Conservation (phyloP, 2,113 vertebrate species). For the Chrysemys picta region DNA sequence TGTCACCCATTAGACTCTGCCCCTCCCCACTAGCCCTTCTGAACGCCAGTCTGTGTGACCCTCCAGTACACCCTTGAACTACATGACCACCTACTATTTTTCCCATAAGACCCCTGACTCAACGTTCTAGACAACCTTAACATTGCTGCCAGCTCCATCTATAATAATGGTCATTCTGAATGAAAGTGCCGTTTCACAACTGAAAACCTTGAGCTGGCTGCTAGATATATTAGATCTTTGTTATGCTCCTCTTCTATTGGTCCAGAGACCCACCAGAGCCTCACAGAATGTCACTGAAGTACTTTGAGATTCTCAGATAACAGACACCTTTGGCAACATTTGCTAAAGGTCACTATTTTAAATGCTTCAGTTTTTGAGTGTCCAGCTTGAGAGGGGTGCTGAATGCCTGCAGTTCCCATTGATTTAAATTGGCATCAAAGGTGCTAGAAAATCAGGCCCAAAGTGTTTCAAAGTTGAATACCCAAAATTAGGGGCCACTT, state of each 20-base stretch:
- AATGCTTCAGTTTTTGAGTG: constrained; percentile 17
- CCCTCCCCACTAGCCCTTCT: too few species aligned
- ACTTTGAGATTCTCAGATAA: not conserved
- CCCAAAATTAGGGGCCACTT: constrained; percentile 40
- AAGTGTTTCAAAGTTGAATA: constrained; percentile 45
- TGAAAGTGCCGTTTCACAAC: not conserved
- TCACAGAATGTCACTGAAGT: not conserved
- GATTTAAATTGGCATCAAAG: not conserved
- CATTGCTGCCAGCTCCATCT: not conserved
- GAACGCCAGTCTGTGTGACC: too few species aligned
- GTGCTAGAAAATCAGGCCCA: constrained; percentile 45
- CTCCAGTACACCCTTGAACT: not conserved
- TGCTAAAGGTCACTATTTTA: constrained; percentile 25
- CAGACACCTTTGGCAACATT: not conserved
- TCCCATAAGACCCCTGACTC: not conserved
- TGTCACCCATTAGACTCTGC: too few species aligned
- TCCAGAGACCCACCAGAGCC: not conserved
- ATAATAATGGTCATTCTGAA: not conserved
- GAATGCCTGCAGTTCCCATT: not conserved
- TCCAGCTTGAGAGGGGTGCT: constrained; percentile 36
- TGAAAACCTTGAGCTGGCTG: not conserved
- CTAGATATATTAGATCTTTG: not conserved
- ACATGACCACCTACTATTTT: not conserved
- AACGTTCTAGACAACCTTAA: not conserved
- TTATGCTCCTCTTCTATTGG: not conserved